Conservation (phyloP, 2,113 vertebrate genomes). For the Ammodytes dubius region DNA sequence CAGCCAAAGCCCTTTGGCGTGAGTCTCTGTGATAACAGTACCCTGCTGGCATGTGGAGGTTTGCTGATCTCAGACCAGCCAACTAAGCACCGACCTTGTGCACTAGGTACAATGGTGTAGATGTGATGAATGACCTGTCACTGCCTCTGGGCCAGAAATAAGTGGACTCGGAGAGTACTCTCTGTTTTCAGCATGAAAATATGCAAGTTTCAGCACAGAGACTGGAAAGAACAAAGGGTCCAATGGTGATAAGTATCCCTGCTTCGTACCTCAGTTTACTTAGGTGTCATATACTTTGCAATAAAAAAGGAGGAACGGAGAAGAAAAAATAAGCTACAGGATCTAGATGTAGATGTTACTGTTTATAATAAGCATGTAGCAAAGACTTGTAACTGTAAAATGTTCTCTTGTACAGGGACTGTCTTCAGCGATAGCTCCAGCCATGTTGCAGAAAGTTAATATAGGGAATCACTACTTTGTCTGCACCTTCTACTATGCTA, state of each 20-base stretch:
- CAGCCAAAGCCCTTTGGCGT: constrained; percentile 24
- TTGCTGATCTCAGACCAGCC: constrained; percentile 18
- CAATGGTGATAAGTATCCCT: background rate
- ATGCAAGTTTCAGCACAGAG: background rate
- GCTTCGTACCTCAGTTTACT: background rate
- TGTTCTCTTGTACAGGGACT: too few relatives aligned
- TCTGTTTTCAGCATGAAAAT: background rate
- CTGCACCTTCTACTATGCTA: too few relatives aligned
- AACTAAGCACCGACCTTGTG: constrained; percentile 28
- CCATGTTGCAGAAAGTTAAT: too few relatives aligned
- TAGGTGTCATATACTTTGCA: background rate
- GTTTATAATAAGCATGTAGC: too few relatives aligned
- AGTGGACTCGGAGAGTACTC: background rate
- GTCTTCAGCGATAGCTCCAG: too few relatives aligned
- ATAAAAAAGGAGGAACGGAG: background rate
- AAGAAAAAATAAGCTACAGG: too few relatives aligned
- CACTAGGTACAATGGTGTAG: background rate
- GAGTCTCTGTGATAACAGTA: background rate
- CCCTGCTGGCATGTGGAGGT: constrained; percentile 17
- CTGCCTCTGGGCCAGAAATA: background rate
- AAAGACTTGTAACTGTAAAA: too few relatives aligned
- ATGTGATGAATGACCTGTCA: constrained; percentile 32
- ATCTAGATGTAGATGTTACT: too few relatives aligned
- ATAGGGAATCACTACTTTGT: too few relatives aligned
- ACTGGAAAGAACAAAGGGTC: background rate